Evolutionary conservation across 2,888 invertebrate species (phyloP).

Genomic region (Stictocephala bisonia): DNA sequence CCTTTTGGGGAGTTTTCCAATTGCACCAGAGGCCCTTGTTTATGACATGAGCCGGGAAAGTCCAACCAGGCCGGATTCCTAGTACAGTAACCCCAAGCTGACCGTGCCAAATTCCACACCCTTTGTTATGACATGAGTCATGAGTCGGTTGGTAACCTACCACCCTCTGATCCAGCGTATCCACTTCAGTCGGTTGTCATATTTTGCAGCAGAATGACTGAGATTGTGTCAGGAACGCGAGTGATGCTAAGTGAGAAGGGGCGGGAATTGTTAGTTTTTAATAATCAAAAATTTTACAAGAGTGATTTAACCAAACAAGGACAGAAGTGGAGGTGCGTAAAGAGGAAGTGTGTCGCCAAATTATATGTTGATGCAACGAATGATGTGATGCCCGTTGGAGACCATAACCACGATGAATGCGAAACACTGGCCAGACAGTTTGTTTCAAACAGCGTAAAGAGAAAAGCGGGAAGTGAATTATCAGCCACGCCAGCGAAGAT

Average conservation of each 20-base stretch:
- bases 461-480: too few species aligned
- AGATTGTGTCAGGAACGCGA: neutral
- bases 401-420: neutral
- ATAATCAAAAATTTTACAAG: neutral
- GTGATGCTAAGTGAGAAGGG: neutral
- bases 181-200: neutral
- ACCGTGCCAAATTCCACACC: too few species aligned
- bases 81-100: too few species aligned
- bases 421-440: neutral
- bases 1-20: too few species aligned
- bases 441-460: too few species aligned
- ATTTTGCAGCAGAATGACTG: neutral
- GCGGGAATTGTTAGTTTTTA: neutral
- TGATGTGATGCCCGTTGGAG: slow-evolving; percentile 6
- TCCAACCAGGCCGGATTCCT: too few species aligned
- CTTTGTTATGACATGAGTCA: too few species aligned
- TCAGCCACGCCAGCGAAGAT: too few species aligned
- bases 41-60: too few species aligned
- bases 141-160: too few species aligned
- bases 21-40: too few species aligned
- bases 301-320: neutral
- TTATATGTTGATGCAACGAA: neutral
- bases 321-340: neutral
- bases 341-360: neutral
- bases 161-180: neutral